Base-by-base conservation (phyloP, 2,888 invertebrate species). In the Emmelina monodactyla region DNA sequence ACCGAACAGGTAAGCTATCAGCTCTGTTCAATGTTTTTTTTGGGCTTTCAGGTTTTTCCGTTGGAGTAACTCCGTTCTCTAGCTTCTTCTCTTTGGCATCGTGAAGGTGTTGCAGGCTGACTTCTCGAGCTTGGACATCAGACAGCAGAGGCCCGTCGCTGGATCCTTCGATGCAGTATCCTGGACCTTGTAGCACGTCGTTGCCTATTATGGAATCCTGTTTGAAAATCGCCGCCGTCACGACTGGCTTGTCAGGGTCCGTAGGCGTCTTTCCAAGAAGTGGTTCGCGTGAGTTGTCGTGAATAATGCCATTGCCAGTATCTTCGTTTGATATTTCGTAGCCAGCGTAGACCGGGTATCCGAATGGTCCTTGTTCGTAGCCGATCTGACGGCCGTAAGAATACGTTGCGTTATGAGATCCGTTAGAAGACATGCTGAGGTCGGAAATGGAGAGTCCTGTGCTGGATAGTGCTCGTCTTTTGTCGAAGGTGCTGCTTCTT, bases 361-460 rank as follows among this genome's bases (percentile, higher is more conserved):
- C 89, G 39, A 87, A 87, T 38, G 85, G 85, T 25, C 89, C 89
- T 46, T 86, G 83, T 37, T 88, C 88, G 55, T 91, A 91, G 15
- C 89, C 85, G 47, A 86, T 78, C 64, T 92, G 92, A 58, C 88
- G 91, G 36, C 91, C 88, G 57, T 92, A 92, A 31, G 87, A 84
- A 60, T 92, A 88, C 40, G 87, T 88, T 10, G 86, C 87, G 58
- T 89, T 89, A 37, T 87, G 86, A 22, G 86, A 86, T 10, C 85
- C 86, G 31, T 83, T 82, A 16, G 90, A 90, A 11, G 88, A 86
- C 54, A 89, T 83, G 53, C 90, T 90, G 1, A 89, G 78, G 55
- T 91, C 90, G 3, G 92, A 92, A 54, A 91, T 91, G 3, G 91
- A 89, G 2, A 93, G 80, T 0, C 93, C 93, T 0, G 91, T 91